Percentiles rank a stretch among this genome's conserved stretches.
Conservation (phyloP, 2,888 invertebrate genomes). For the Anoncus sp. region DNA sequence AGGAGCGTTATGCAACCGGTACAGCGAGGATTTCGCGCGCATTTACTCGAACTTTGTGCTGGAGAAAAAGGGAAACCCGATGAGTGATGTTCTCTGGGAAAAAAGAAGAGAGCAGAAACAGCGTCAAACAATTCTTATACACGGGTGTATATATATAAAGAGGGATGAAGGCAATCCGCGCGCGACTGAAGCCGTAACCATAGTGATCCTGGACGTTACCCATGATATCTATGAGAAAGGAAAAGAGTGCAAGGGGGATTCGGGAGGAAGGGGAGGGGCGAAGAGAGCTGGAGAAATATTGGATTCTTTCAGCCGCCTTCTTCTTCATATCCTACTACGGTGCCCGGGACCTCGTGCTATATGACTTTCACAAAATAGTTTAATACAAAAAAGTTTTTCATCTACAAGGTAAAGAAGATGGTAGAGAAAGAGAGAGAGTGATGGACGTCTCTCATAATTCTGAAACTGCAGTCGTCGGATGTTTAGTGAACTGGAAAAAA, state of each 20-base stretch:
- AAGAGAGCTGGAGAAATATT: slow-evolving; percentile 31
- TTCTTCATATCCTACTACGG: slow-evolving; percentile 1
- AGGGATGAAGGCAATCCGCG: slow-evolving; percentile 68
- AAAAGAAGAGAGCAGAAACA: neutral
- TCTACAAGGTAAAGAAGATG: neutral
- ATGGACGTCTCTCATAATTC: slow-evolving; percentile 32
- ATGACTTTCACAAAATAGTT: slow-evolving; percentile 40
- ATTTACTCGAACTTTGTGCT: neutral
- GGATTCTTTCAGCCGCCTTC: slow-evolving; percentile 25
- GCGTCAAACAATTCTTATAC: slow-evolving; percentile 63
- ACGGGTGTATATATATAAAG: slow-evolving; percentile 51
- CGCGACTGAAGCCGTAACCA: slow-evolving; percentile 72
- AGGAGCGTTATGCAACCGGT: neutral
- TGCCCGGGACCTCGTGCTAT: slow-evolving; percentile 3
- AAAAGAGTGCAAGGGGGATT: slow-evolving; percentile 4
- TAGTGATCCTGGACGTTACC: slow-evolving; percentile 59
- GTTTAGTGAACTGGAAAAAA: slow-evolving; percentile 40
- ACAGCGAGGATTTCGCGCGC: neutral
- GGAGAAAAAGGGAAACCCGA: slow-evolving; percentile 8
- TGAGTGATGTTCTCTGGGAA: neutral
- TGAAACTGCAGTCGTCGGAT: slow-evolving; percentile 26
- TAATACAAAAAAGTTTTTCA: slow-evolving; percentile 46
- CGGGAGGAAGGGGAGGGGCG: neutral
- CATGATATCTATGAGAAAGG: slow-evolving; percentile 58
- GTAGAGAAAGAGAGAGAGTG: neutral